A percentile compares a stretch with the other conserved stretches of the same genome.
These are phyloP conservation scores for Rhopilema esculentum DNA, from an alignment of 30 jellyfish, hydroid and myxozoan species.

Conservation along the genomic window DNA sequence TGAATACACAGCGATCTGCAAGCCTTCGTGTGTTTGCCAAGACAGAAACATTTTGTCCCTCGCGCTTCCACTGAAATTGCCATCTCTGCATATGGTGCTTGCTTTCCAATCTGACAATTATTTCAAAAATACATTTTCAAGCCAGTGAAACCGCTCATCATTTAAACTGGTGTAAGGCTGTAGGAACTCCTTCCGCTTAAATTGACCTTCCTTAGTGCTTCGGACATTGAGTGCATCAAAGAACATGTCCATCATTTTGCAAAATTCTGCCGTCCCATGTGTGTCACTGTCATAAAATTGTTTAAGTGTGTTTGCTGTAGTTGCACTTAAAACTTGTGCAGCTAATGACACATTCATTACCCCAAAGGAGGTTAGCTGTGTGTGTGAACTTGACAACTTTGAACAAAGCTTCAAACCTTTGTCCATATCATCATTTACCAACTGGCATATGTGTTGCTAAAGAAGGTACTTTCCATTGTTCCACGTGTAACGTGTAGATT, in stretches of 20 bases:
- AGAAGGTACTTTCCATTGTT: conserved; percentile 33
- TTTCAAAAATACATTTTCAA: conserved; percentile 35
- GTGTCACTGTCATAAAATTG: conserved; percentile 40
- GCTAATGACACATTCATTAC: conserved; percentile 60
- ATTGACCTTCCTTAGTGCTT: conserved; percentile 44
- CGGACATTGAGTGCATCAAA: conserved; percentile 74
- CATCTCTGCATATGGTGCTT: conserved; percentile 35
- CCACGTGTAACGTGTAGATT: conserved; percentile 45
- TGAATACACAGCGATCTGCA: conserved; percentile 43
- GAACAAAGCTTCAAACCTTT: conserved; percentile 53
- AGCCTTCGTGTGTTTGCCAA: conserved; percentile 69
- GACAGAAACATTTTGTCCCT: conserved; percentile 63
- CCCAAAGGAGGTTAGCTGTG: conserved; percentile 35
- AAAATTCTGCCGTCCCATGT: conserved; percentile 63
- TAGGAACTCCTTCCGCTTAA: conserved; percentile 35
- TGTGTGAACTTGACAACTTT: conserved; percentile 42
- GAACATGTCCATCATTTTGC: conserved; percentile 56
- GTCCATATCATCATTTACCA: conserved; percentile 63
- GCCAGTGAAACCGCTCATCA: conserved; percentile 68
- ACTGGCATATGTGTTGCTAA: conserved; percentile 54
- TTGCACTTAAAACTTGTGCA: conserved; percentile 57
- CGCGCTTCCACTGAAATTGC: conserved; percentile 31
- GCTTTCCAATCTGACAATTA: conserved; percentile 56
- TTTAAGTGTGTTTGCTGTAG: conserved; percentile 38
- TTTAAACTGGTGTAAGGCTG: conserved; percentile 44